phyloP scores from a whole-genome alignment of 2,888 invertebrate genomes.

The Ophioninae sp. region DNA sequence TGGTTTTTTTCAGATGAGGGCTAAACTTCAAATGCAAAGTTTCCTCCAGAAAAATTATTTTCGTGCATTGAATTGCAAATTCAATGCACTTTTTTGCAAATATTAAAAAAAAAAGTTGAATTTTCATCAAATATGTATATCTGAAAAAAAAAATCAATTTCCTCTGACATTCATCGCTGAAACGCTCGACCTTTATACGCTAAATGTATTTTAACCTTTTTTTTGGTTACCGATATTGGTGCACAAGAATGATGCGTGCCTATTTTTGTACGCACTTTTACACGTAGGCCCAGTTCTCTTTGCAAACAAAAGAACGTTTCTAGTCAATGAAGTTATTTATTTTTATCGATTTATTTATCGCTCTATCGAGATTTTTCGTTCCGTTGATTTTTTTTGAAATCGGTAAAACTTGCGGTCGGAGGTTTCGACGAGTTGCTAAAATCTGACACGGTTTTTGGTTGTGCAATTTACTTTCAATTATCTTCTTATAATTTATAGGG shows the following conservation, averaged over 20 bases:
- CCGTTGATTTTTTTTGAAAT: neutral
- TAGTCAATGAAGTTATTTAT: conserved; percentile 13
- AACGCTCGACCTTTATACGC: neutral
- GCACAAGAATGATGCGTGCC: neutral
- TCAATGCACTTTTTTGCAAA: neutral
- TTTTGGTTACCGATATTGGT: neutral
- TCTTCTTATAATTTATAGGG: conserved; percentile 79
- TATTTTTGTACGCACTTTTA: conserved; percentile 55
- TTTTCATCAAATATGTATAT: neutral
- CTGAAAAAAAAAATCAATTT: neutral
- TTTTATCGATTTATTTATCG: conserved; percentile 2
- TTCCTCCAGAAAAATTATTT: neutral
- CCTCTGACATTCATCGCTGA: neutral
- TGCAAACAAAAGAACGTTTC: conserved; percentile 21
- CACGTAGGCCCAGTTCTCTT: conserved; percentile 30
- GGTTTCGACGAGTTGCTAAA: conserved; percentile 46
- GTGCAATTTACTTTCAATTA: conserved; percentile 73
- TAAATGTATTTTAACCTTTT: neutral
- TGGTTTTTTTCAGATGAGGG: neutral
- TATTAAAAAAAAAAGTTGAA: neutral
- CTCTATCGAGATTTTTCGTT: conserved; percentile 17
- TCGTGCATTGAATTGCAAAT: neutral
- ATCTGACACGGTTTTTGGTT: conserved; percentile 73
- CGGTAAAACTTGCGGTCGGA: conserved; percentile 3
- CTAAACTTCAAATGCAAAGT: neutral